Percentiles rank a stretch among this genome's conserved stretches.
These are phyloP conservation scores for Drosophila lowei DNA, from an alignment of 1,140 invertebrate genomes.

Conservation along the genomic window DNA sequence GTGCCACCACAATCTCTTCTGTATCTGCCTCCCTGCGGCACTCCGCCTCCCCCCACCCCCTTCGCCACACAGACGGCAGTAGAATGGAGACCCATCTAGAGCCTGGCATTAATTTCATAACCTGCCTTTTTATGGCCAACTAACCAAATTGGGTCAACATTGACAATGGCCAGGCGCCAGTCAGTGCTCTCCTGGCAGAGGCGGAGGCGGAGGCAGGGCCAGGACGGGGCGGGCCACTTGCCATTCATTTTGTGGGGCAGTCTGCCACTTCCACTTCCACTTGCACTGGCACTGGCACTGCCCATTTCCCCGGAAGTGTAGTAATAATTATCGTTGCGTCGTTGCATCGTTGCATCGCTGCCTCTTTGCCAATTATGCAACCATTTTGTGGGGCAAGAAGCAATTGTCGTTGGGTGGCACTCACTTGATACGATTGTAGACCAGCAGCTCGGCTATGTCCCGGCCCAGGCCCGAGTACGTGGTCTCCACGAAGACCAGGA, in stretches of 20 bases:
- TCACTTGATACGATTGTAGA: slow-evolving; percentile 96
- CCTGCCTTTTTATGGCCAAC: slow-evolving; percentile 76
- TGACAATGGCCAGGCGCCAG: slow-evolving; percentile 66
- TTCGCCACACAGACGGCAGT: no score
- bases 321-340: slow-evolving; percentile 68
- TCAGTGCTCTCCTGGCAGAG: neutral
- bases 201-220: slow-evolving; percentile 5
- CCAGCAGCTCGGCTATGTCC: slow-evolving; percentile 95
- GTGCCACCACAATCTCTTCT: slow-evolving; percentile 5
- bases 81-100: neutral
- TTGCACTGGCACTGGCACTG: slow-evolving; percentile 54
- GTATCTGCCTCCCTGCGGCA: no score
- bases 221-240: slow-evolving; percentile 42
- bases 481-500: slow-evolving; percentile 97
- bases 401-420: slow-evolving; percentile 83
- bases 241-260: slow-evolving; percentile 50
- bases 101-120: slow-evolving; percentile 76
- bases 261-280: slow-evolving; percentile 28
- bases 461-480: slow-evolving; percentile 95
- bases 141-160: slow-evolving; percentile 80
- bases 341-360: slow-evolving; percentile 53
- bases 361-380: slow-evolving; percentile 70
- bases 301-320: slow-evolving; percentile 47
- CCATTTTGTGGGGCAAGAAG: slow-evolving; percentile 62
- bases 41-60: no score